A percentile compares a stretch with the other conserved stretches of the same genome.
Evolutionary conservation across 2,888 invertebrate species (phyloP).

Genomic region (Drosophila atripex): DNA sequence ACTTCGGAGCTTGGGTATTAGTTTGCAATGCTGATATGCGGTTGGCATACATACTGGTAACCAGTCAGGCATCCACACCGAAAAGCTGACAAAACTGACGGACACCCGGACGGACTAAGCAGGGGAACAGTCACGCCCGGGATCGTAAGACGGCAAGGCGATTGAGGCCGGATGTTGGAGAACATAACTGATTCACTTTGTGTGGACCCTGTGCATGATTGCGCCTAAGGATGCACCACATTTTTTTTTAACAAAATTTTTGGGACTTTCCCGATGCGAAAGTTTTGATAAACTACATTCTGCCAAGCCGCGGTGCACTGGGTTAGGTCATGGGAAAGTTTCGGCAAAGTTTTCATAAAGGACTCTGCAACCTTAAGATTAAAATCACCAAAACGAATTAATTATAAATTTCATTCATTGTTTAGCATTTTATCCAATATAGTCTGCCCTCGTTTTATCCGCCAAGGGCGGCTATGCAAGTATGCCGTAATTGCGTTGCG

Average conservation of each 20-base stretch:
- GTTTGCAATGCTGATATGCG: slow-evolving; percentile 38
- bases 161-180: neutral
- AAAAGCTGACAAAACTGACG: slow-evolving; percentile 17
- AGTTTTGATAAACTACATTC: slow-evolving; percentile 16
- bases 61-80: slow-evolving; percentile 5
- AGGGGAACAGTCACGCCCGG: slow-evolving; percentile 12
- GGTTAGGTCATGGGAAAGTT: slow-evolving; percentile 27
- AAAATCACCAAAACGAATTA: slow-evolving; percentile 26
- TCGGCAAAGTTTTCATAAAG: slow-evolving; percentile 22
- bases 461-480: slow-evolving; percentile 9
- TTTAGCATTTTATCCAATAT: slow-evolving; percentile 17
- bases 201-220: slow-evolving; percentile 26
- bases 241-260: slow-evolving; percentile 17
- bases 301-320: slow-evolving; percentile 7
- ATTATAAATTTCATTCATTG: slow-evolving; percentile 32
- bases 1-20: slow-evolving; percentile 29
- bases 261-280: slow-evolving; percentile 3
- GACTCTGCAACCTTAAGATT: slow-evolving; percentile 6
- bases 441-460: neutral
- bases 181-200: slow-evolving; percentile 20
- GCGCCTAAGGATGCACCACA: slow-evolving; percentile 29
- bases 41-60: slow-evolving; percentile 26
- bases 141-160: slow-evolving; percentile 3
- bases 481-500: slow-evolving; percentile 25
- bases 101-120: slow-evolving; percentile 14